Conservation (phyloP, 2,113 vertebrate genomes). For the Uria lomvia region DNA sequence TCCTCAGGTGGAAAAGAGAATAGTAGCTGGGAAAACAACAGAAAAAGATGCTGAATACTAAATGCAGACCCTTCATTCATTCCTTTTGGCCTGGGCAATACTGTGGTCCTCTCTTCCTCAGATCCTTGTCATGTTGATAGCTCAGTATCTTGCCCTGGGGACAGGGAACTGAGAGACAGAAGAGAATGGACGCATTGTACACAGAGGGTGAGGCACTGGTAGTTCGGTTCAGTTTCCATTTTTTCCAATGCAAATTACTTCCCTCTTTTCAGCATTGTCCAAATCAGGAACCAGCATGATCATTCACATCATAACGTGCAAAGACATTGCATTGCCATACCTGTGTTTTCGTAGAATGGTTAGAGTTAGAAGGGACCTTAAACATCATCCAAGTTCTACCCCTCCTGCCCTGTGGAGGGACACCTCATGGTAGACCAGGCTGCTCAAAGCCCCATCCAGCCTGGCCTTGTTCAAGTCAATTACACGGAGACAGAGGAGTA, state of each 20-base stretch:
- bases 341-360: neutral
- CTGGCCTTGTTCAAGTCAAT: neutral
- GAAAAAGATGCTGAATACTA: neutral
- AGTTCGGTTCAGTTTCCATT: neutral
- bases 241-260: neutral
- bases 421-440: neutral
- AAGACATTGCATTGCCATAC: neutral
- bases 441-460: neutral
- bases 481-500: neutral
- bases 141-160: neutral
- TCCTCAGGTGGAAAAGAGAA: neutral
- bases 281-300: neutral
- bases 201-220: neutral
- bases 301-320: accelerated
- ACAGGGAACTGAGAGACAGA: neutral
- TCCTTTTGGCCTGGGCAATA: neutral
- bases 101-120: neutral
- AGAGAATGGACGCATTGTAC: neutral
- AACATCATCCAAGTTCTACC: too few species aligned
- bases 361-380: too few species aligned
- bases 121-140: neutral
- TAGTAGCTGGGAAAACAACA: neutral
- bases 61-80: neutral
- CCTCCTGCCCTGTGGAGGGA: too few species aligned
- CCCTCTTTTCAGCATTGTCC: neutral